Percentiles rank a stretch among this genome's conserved stretches.
Evolutionary conservation across 2,113 vertebrate genomes (phyloP).

Genomic region (Lasiurus cinereus): DNA sequence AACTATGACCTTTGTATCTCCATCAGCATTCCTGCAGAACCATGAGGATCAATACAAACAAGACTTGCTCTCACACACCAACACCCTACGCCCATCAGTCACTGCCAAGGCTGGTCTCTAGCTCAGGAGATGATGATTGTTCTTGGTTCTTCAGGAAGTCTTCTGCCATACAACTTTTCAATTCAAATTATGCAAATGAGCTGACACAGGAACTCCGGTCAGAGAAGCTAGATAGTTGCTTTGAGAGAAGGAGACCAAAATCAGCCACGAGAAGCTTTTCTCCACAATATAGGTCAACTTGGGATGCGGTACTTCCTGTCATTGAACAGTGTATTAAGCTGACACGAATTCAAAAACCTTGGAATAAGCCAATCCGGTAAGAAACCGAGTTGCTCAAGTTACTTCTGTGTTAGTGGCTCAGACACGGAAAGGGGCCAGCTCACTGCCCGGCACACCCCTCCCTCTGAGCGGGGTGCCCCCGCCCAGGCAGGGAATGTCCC

Average conservation of each 20-base stretch:
- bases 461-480: background rate
- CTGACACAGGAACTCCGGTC: background rate
- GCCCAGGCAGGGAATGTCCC: background rate
- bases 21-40: background rate
- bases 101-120: background rate
- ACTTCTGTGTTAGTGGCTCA: background rate
- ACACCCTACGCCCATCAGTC: background rate
- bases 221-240: background rate
- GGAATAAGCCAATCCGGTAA: background rate
- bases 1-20: background rate
- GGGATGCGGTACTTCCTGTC: background rate
- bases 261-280: background rate
- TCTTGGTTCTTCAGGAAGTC: background rate
- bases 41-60: background rate
- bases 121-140: background rate
- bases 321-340: background rate
- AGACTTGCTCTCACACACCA: background rate
- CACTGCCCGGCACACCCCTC: background rate
- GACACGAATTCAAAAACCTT: background rate
- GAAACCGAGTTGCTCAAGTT: background rate
- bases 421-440: background rate
- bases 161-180: background rate
- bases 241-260: constrained; percentile 22
- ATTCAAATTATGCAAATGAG: background rate
- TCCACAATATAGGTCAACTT: background rate